A percentile compares a stretch with the other conserved stretches of the same genome.
These are phyloP conservation scores for Aplysina aerophoba DNA, from an alignment of 37 sponge, comb jelly and placozoan genomes.

Conservation along the genomic window DNA sequence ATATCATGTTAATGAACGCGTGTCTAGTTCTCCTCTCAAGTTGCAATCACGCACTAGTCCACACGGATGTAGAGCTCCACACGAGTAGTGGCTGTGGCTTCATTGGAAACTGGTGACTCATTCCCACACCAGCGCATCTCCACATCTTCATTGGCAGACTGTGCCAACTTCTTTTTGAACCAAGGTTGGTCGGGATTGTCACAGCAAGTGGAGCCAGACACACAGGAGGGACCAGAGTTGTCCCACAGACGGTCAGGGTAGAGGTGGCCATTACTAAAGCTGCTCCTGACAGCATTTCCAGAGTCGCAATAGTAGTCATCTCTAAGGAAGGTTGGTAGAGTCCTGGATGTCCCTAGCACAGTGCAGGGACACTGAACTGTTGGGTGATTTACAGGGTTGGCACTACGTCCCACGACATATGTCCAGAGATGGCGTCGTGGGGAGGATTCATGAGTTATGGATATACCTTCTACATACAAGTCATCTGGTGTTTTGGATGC, in stretches of 20 bases:
- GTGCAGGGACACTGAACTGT: not conserved
- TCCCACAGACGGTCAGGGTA: conserved; percentile 22
- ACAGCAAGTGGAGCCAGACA: conserved; percentile 28
- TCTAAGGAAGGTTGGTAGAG: not conserved
- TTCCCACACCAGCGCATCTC: conserved; percentile 20
- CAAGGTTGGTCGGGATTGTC: conserved; percentile 34
- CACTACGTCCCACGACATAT: conserved; percentile 1
- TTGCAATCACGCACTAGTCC: not conserved
- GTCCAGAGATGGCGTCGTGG: conserved; percentile 12
- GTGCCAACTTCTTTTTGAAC: conserved; percentile 26
- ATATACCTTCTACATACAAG: conserved; percentile 12
- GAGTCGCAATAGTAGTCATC: conserved; percentile 30
- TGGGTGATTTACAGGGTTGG: not conserved
- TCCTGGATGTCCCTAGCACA: not conserved
- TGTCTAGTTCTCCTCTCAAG: no score
- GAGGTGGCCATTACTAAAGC: not conserved
- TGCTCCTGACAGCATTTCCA: not conserved
- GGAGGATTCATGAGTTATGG: not conserved
- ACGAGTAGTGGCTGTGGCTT: conserved; percentile 10
- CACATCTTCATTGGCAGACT: conserved; percentile 4
- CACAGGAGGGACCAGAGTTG: conserved; percentile 25
- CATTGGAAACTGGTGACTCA: not conserved
- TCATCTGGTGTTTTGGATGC: not conserved
- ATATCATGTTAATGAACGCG: no score
- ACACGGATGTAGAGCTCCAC: conserved; percentile 28